phyloP scores from a whole-genome alignment of 1,140 invertebrate genomes.

The Drosophila lacertosa region DNA sequence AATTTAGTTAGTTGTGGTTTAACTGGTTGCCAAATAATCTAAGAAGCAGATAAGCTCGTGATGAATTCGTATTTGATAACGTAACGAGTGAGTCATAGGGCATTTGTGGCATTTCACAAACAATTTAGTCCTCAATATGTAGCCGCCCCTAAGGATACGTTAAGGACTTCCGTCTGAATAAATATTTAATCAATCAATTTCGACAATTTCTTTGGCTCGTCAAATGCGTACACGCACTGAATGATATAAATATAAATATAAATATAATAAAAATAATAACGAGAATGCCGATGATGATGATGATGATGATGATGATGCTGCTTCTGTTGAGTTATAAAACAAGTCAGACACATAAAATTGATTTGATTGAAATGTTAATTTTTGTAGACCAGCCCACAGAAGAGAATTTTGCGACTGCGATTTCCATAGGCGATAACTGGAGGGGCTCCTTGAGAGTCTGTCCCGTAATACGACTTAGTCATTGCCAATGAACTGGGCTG shows the following conservation, averaged over 20 bases:
- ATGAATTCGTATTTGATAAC: conserved; percentile 7
- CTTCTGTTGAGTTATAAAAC: conserved; percentile 63
- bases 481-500: conserved; percentile 35
- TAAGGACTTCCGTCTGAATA: conserved; percentile 76
- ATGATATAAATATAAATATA: conserved; percentile 44
- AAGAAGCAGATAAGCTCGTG: background rate
- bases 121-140: conserved; percentile 44
- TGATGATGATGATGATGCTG: conserved; percentile 38
- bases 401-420: conserved; percentile 31
- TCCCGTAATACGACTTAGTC: conserved; percentile 50
- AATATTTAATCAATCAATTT: conserved; percentile 82
- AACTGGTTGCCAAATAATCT: background rate
- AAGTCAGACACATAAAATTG: conserved; percentile 78
- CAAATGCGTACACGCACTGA: conserved; percentile 57
- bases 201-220: conserved; percentile 66
- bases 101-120: conserved; percentile 16
- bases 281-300: conserved; percentile 17
- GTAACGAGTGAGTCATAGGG: conserved; percentile 11
- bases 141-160: conserved; percentile 27
- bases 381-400: conserved; percentile 50
- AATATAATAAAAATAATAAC: conserved; percentile 15
- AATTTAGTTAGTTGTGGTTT: no score
- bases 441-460: conserved; percentile 34
- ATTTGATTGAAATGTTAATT: conserved; percentile 82
- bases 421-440: conserved; percentile 41